Evolutionary conservation across 2,797 vertebrate genomes (phyloP).

Genomic region (Chaenodraco wilsoni): DNA sequence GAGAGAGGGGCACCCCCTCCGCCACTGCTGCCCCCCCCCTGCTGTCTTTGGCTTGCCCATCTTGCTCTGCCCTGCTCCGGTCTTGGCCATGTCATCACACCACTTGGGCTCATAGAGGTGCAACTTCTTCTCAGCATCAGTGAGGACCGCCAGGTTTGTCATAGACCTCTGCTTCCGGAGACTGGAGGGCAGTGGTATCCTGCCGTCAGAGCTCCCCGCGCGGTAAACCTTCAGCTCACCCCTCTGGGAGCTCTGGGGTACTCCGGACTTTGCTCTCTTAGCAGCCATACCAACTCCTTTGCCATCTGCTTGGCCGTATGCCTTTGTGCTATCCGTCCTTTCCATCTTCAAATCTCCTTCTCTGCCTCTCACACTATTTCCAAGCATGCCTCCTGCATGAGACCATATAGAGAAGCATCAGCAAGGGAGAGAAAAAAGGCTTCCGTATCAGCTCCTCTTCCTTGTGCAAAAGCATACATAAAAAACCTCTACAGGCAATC

Average conservation of each 20-base stretch:
- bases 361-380: constrained; percentile 87
- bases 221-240: constrained; percentile 87
- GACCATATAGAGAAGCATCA: constrained; percentile 85
- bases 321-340: constrained; percentile 82
- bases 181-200: constrained; percentile 87
- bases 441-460: constrained; percentile 55
- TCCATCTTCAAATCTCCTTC: constrained; percentile 85
- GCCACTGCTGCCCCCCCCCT: constrained; percentile 72
- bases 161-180: constrained; percentile 97
- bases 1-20: constrained; percentile 85
- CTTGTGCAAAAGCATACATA: constrained; percentile 55
- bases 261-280: constrained; percentile 86
- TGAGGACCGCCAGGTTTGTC: constrained; percentile 96
- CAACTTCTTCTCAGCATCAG: constrained; percentile 96
- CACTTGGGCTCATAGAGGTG: constrained; percentile 96
- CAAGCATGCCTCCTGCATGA: constrained; percentile 87
- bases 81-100: constrained; percentile 94
- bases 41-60: constrained; percentile 80
- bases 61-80: constrained; percentile 82
- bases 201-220: constrained; percentile 83
- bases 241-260: constrained; percentile 85
- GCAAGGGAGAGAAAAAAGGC: constrained; percentile 58
- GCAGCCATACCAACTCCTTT: constrained; percentile 86
- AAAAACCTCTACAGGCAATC: constrained; percentile 63
- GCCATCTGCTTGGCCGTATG: constrained; percentile 81